Conservation (phyloP, 2,113 vertebrate genomes). For the Saimiri boliviensis region DNA sequence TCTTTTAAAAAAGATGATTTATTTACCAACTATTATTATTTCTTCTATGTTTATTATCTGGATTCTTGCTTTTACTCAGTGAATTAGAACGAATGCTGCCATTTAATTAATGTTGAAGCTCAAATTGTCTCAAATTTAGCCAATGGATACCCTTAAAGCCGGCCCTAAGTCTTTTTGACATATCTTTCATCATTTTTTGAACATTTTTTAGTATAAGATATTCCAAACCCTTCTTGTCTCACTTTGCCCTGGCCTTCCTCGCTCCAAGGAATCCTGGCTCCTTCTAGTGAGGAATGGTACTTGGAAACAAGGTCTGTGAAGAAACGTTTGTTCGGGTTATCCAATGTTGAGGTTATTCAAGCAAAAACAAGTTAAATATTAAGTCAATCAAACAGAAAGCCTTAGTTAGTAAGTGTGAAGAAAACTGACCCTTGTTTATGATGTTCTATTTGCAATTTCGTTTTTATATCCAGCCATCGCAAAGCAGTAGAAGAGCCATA, state of each 20-base stretch:
- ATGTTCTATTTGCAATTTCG: background rate
- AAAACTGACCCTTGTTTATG: background rate
- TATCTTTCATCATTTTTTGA: background rate
- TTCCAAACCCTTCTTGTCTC: background rate
- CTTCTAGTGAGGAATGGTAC: background rate
- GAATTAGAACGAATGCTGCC: background rate
- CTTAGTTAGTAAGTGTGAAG: background rate
- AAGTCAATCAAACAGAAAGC: background rate
- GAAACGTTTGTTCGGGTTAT: background rate
- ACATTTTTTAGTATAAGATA: background rate
- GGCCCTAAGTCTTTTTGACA: background rate
- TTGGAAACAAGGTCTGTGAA: background rate
- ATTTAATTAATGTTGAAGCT: slow-evolving; percentile 8
- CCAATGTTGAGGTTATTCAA: background rate
- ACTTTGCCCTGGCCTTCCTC: background rate
- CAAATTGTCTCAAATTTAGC: background rate
- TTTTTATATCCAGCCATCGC: background rate
- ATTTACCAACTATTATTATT: background rate
- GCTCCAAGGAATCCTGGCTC: background rate
- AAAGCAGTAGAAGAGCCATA: background rate
- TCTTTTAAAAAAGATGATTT: background rate
- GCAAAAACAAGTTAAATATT: background rate
- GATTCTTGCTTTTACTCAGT: slow-evolving; percentile 34
- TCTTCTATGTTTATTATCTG: background rate
- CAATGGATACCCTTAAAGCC: background rate